Base-by-base conservation (phyloP, 2,888 invertebrate species). In the Apotomis turbidana region DNA sequence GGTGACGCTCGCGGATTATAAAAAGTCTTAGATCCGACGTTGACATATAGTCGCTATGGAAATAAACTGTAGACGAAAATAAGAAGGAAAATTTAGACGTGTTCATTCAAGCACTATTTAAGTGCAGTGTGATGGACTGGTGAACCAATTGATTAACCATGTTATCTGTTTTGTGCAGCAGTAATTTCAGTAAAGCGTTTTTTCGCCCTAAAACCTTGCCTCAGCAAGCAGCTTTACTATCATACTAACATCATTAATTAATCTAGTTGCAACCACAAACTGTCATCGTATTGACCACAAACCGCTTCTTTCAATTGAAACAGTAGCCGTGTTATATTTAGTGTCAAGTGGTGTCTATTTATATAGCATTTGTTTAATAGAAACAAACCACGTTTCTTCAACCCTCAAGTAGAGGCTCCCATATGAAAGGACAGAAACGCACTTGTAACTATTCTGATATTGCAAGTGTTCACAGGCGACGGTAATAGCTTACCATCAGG, bases 11-110 rank as follows among this genome's bases (percentile, higher is more conserved):
- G 57, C n/a, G 13, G 57, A 57, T 72, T 63, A 62, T 72, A 58
- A 68, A 62, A 71, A 68, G 72, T 68, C 13, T 55, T 61, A 60
- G 60, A 55, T 44, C 71, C 61, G 71, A 62, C 61, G 57, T 68
- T 71, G 71, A 62, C 62, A 67, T 67, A 67, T 57, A 67, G 67
- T 62, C 67, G 55, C 51, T 59, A 44, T 58, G n/a, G 49, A 62
- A 71, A 71, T 52, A 62, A 57, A 8, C 41, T 59, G 12, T 5
- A 36, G 57, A 36, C 36, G 36, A 57, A 66, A 59, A 67, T 67
- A 58, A 49, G 38, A 41, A 51, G 15, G 54, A 1, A 36, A 27
- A 46, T 44, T 46, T 46, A 5, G 44, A 27, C 27, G 44, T 55
- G 55, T 66, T 12, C 64, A 9, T 46, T 27, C 46, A n/a, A 55